Conservation (phyloP, 2,113 vertebrate species). For the Seriola aureovittata region DNA sequence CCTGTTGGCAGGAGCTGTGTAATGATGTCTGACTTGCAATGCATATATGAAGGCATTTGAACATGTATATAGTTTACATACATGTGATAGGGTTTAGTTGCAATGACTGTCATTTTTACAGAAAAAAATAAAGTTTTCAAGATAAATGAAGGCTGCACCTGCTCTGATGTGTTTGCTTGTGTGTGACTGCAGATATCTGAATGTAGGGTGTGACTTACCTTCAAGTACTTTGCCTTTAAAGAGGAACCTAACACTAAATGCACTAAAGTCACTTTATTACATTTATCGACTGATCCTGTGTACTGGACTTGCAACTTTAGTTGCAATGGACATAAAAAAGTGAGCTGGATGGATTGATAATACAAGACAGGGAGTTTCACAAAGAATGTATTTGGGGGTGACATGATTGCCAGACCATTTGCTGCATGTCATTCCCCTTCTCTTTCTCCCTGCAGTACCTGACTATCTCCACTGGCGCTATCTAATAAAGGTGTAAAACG, state of each 20-base stretch:
- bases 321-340: not conserved
- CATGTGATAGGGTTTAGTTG: slow-evolving; percentile 33
- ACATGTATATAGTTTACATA: slow-evolving; percentile 54
- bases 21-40: slow-evolving; percentile 22
- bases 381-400: no score
- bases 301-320: no score
- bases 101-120: slow-evolving; percentile 66
- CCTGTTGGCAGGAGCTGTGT: not conserved
- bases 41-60: slow-evolving; percentile 36
- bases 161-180: slow-evolving; percentile 14
- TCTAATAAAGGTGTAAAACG: no score
- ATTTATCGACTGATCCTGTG: no score
- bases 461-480: no score
- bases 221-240: no score
- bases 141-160: slow-evolving; percentile 26
- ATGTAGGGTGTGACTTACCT: not conserved
- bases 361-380: not conserved
- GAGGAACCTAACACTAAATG: no score
- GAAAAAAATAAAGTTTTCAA: slow-evolving; percentile 66
- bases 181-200: not conserved
- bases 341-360: not conserved
- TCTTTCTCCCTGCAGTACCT: no score
- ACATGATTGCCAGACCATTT: no score
- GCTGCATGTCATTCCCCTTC: no score
- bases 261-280: no score